Conservation (phyloP, 2,888 invertebrate species). For the Gymnocheta viridis region DNA sequence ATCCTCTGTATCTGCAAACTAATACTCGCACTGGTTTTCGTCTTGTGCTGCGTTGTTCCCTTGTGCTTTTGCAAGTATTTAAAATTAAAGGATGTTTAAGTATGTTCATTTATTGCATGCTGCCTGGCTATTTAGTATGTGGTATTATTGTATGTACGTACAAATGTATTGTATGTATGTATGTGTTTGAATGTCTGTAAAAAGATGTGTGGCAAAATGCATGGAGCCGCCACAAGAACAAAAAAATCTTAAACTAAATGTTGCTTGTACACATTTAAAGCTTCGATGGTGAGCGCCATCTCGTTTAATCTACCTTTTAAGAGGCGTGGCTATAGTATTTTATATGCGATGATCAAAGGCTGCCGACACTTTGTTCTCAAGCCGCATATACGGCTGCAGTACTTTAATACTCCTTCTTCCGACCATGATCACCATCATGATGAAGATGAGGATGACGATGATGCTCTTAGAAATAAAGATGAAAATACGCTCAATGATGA, state of each 20-base stretch:
- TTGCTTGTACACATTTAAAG: conserved; percentile 71
- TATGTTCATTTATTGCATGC: conserved; percentile 55
- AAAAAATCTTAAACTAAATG: conserved; percentile 49
- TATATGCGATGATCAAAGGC: conserved; percentile 82
- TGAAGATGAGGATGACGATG: background rate
- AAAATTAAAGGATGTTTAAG: conserved; percentile 65
- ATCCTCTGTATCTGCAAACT: conserved; percentile 18
- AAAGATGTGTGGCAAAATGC: conserved; percentile 62
- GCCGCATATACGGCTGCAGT: conserved; percentile 73
- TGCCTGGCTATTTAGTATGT: conserved; percentile 49
- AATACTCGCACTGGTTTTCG: conserved; percentile 11
- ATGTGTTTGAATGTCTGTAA: conserved; percentile 9
- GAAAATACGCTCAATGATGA: background rate
- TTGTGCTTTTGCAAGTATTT: conserved; percentile 48
- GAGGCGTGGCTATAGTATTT: conserved; percentile 82
- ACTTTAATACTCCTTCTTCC: conserved; percentile 56
- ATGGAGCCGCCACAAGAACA: conserved; percentile 69
- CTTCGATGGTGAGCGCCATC: conserved; percentile 81
- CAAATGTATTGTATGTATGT: background rate
- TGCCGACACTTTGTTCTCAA: conserved; percentile 80
- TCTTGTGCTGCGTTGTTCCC: background rate
- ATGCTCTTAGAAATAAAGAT: conserved; percentile 18
- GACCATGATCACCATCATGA: conserved; percentile 15
- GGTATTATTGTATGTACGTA: background rate
- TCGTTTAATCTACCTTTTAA: conserved; percentile 82